Base-by-base conservation (phyloP, 2,888 invertebrate species). In the Hirtodrosophila alboralis region DNA sequence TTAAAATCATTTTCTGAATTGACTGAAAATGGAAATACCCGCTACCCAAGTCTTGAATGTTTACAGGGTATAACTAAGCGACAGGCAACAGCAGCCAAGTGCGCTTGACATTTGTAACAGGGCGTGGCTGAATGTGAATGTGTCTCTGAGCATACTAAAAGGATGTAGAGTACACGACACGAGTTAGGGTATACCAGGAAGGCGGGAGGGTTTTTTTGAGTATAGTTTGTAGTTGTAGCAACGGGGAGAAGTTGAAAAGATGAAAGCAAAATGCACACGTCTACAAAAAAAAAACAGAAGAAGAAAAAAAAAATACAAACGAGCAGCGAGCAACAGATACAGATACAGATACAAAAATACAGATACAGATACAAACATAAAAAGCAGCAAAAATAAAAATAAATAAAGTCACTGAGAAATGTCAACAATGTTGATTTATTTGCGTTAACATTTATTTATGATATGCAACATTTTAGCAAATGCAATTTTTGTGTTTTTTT, bases 401-500 rank as follows among this genome's bases (percentile, higher is more conserved):
- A 36, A 14, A 8, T 14, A 13, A n/a, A 57, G 34, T n/a, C 54
- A 33, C 68, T 75, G 85, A 81, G 75, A 80, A 80, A 84, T 85
- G 83, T 81, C 80, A 85, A 67, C 85, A 83, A 78, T 78, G 83
- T 81, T 84, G 80, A 80, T 80, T 80, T 80, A 80, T 80, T 84
- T 80, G 75, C 85, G 69, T 70, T 84, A 61, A 84, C 83, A 80
- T 84, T 80, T 84, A 84, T 84, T 84, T 80, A 84, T 84, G 85
- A 80, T 81, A 78, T 84, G 83, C 80, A 78, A 80, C 85, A 80
- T 80, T 80, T 85, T 83, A 3, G n/a, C 59, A 78, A 84, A 78
- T 78, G 78, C 81, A 73, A 80, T 84, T 81, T 84, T 58, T 76
- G 47, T 69, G 61, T 75, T 48, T 27, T 10, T n/a, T 16, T 13